phyloP scores from a whole-genome alignment of 1,140 invertebrate species.

The Penaeus chinensis region DNA sequence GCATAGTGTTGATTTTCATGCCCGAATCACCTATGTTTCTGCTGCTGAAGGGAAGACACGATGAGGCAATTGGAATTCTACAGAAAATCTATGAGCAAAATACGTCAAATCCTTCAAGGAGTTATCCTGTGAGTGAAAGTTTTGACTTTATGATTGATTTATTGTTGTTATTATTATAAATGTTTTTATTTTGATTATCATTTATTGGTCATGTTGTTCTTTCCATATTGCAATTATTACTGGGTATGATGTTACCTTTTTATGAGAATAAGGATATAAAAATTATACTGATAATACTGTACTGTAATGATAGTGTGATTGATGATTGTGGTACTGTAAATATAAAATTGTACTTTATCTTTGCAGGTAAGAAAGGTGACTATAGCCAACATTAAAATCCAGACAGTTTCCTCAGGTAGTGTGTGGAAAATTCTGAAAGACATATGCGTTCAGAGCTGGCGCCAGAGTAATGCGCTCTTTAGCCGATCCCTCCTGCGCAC shows the following conservation, averaged over 20 bases:
- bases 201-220: too few species aligned
- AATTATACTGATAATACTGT: too few species aligned
- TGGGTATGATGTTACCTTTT: too few species aligned
- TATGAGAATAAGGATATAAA: too few species aligned
- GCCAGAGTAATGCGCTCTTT: slow-evolving; percentile 67
- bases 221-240: too few species aligned
- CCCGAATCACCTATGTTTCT: slow-evolving; percentile 88
- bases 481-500: slow-evolving; percentile 32
- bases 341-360: background rate
- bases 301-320: too few species aligned
- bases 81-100: slow-evolving; percentile 81
- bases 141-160: background rate
- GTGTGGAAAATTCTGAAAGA: background rate
- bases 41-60: slow-evolving; percentile 78
- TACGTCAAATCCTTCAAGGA: slow-evolving; percentile 73
- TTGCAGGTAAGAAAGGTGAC: slow-evolving; percentile 15
- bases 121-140: slow-evolving; percentile 73
- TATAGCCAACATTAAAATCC: slow-evolving; percentile 12
- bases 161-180: background rate
- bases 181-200: too few species aligned
- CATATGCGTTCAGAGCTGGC: slow-evolving; percentile 71
- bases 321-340: too few species aligned
- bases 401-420: background rate
- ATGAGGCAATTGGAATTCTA: slow-evolving; percentile 82
- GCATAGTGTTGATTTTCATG: slow-evolving; percentile 77